A percentile compares a stretch with the other conserved stretches of the same genome.
Evolutionary conservation across 2,888 invertebrate species (phyloP).

Genomic region (Cylloceria caligata): DNA sequence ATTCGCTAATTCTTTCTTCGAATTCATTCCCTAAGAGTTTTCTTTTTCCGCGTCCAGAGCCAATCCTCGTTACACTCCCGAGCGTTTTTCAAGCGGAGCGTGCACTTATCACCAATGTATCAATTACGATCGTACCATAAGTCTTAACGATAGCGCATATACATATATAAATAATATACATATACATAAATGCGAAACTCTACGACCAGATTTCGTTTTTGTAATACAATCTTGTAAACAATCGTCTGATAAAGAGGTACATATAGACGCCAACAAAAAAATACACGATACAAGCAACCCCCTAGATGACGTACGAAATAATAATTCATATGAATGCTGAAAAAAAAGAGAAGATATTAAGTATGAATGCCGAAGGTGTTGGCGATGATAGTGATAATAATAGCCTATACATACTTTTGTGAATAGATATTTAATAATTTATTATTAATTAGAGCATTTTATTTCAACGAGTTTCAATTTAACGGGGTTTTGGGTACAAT

Average conservation of each 20-base stretch:
- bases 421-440: slow-evolving; percentile 84
- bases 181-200: slow-evolving; percentile 55
- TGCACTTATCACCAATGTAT: slow-evolving; percentile 54
- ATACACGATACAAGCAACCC: slow-evolving; percentile 67
- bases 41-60: slow-evolving; percentile 1
- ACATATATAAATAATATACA: slow-evolving; percentile 60
- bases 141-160: slow-evolving; percentile 58
- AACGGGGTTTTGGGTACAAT: slow-evolving; percentile 80
- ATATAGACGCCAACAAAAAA: slow-evolving; percentile 6
- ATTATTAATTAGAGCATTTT: slow-evolving; percentile 82
- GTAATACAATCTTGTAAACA: slow-evolving; percentile 68
- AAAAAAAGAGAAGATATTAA: slow-evolving; percentile 42
- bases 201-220: slow-evolving; percentile 65
- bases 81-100: slow-evolving; percentile 44
- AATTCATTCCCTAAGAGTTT: slow-evolving; percentile 25
- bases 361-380: slow-evolving; percentile 22
- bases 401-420: slow-evolving; percentile 82
- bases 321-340: slow-evolving; percentile 55
- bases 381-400: slow-evolving; percentile 62
- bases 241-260: slow-evolving; percentile 64
- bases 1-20: not conserved
- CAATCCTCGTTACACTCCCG: slow-evolving; percentile 59
- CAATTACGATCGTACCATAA: slow-evolving; percentile 61
- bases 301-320: slow-evolving; percentile 71
- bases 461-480: slow-evolving; percentile 72